Conservation (phyloP, 2,888 invertebrate genomes). For the Eristalinus sepulchralis region DNA sequence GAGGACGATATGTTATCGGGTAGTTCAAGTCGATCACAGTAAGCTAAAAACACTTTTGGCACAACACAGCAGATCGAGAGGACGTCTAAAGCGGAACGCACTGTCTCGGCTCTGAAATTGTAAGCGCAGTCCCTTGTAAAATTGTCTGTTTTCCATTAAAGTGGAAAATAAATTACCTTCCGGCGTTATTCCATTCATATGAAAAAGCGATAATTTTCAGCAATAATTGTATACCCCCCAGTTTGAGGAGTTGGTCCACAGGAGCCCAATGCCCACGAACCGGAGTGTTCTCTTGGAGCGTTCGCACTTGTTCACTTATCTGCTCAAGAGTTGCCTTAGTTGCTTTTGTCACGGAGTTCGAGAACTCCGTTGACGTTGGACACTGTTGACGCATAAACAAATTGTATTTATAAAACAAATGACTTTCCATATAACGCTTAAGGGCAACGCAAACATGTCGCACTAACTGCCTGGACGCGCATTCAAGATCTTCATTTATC, state of each 20-base stretch:
- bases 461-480: conserved; percentile 94
- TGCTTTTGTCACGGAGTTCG: conserved; percentile 82
- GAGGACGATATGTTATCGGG: conserved; percentile 90
- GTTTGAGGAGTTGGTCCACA: conserved; percentile 91
- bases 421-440: conserved; percentile 95
- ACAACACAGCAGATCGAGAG: conserved; percentile 94
- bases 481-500: conserved; percentile 92
- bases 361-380: conserved; percentile 77
- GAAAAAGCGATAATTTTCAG: conserved; percentile 93
- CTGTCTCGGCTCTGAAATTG: conserved; percentile 87
- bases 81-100: conserved; percentile 91
- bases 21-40: conserved; percentile 89
- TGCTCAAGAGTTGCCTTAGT: conserved; percentile 88
- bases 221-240: conserved; percentile 91
- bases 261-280: conserved; percentile 92
- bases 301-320: conserved; percentile 92
- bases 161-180: conserved; percentile 82
- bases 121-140: too few relatives aligned
- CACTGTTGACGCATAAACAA: conserved; percentile 84
- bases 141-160: conserved; percentile 66
- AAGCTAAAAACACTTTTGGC: conserved; percentile 88
- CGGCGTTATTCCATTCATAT: conserved; percentile 91
- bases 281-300: conserved; percentile 88
- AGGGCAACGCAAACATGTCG: conserved; percentile 94
- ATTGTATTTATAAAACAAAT: conserved; percentile 90